A percentile compares a stretch with the other conserved stretches of the same genome.
These are phyloP conservation scores for Eurois occulta DNA, from an alignment of 2,888 invertebrate species.

Conservation along the genomic window DNA sequence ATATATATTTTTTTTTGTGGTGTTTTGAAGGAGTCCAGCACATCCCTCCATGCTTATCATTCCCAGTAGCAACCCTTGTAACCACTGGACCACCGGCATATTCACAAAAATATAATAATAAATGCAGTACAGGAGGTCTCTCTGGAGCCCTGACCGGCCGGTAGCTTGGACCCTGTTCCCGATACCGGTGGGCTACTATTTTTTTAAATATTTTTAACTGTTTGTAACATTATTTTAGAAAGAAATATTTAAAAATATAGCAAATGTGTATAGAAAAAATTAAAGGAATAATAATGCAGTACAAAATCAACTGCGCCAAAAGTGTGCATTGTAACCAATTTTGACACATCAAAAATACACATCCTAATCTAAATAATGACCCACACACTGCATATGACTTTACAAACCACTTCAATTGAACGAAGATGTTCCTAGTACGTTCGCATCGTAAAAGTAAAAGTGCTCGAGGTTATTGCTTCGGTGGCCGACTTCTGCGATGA, in stretches of 20 bases:
- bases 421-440: slow-evolving; percentile 58
- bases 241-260: too few species aligned
- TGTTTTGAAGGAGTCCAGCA: too few species aligned
- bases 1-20: too few species aligned
- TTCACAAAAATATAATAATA: background rate
- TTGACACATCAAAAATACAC: background rate
- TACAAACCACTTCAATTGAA: slow-evolving; percentile 23
- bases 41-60: background rate
- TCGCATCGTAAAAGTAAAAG: slow-evolving; percentile 78
- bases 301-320: background rate
- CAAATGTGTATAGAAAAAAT: too few species aligned
- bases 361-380: slow-evolving; percentile 21
- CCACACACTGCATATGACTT: background rate
- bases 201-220: too few species aligned
- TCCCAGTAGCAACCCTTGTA: background rate
- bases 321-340: background rate
- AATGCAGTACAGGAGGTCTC: too few species aligned
- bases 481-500: slow-evolving; percentile 76
- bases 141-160: too few species aligned
- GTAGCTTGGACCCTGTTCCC: too few species aligned
- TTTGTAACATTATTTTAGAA: too few species aligned
- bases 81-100: background rate
- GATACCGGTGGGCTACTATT: too few species aligned
- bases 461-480: slow-evolving; percentile 76
- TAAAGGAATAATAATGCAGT: background rate